Base-by-base conservation (phyloP, 2,797 vertebrate species). In the Synaphobranchus kaupii region DNA sequence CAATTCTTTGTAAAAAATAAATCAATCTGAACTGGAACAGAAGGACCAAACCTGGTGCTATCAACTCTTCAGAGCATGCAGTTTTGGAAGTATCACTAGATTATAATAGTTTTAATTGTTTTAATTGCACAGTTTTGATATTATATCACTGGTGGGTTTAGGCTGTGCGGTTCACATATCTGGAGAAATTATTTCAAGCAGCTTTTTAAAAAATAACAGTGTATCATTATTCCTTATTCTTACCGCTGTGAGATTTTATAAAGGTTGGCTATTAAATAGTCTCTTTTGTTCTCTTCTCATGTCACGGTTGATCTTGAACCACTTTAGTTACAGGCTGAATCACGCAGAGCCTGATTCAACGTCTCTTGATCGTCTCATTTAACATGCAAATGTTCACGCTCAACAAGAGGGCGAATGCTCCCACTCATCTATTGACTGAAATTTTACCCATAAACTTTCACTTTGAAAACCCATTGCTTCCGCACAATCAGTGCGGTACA, bases 391-490 rank as follows among this genome's bases (percentile, higher is more conserved):
- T 50, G 47, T 81, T 81, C n/a, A 50, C 44, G 50, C 47, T 81
- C 44, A 12, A n/a, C 44, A 25, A 50, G 44, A 48, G 78, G 47
- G 44, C 47, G 12, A 47, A 81, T 8, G 44, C 78, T 81, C 78
- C 44, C 3, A 50, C 78, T 81, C 78, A n/a, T n/a, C 78, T 81
- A 50, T 81, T 81, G 78, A 81, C 44, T 48, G 76, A 81, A 81
- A 81, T 48, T 22, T 47, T n/a, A n/a, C 13, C 20, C 3, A 31
- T 12, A 50, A 81, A 81, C 44, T 2, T 10, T 8, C 50, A 81
- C 44, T 50, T 22, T 10, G 78, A 81, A 34, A 50, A 34, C 22
- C 44, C 25, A 7, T 81, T 81, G 44, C 47, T 25, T 68, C 78
- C 78, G 50, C 25, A 44, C 78, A 48, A 25, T 50, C 22, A 81